A percentile compares a stretch with the other conserved stretches of the same genome.
These are phyloP conservation scores for Sycophaga agraensis DNA, from an alignment of 1,140 invertebrate species.

Conservation along the genomic window DNA sequence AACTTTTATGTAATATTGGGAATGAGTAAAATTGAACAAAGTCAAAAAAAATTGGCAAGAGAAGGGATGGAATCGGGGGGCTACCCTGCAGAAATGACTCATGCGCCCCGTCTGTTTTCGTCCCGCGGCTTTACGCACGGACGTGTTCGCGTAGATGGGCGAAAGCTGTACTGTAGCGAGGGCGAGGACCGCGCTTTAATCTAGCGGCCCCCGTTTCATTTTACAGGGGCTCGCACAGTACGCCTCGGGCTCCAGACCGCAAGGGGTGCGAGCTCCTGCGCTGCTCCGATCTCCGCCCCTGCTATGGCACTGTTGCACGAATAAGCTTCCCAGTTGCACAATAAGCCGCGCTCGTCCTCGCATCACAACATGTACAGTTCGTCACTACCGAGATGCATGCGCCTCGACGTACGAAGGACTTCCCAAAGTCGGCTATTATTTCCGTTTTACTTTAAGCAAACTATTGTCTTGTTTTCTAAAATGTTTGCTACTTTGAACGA, in stretches of 20 bases:
- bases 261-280: conserved; percentile 1
- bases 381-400: too few relatives aligned
- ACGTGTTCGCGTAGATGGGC: conserved; percentile 30
- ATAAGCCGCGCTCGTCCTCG: too few relatives aligned
- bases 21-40: not conserved
- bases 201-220: conserved; percentile 44
- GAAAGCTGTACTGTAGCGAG: too few relatives aligned
- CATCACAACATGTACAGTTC: too few relatives aligned
- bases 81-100: conserved; percentile 8
- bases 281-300: not conserved
- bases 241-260: not conserved
- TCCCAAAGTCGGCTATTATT: too few relatives aligned
- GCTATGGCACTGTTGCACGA: too few relatives aligned
- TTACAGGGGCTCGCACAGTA: not conserved
- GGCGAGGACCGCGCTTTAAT: conserved; percentile 50
- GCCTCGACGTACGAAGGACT: too few relatives aligned
- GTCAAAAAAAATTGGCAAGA: not conserved
- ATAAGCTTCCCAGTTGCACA: not conserved
- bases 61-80: not conserved
- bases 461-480: too few relatives aligned
- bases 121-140: not conserved
- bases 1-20: not conserved
- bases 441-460: too few relatives aligned
- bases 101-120: not conserved
- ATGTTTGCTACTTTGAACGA: too few relatives aligned